Base-by-base conservation (phyloP, 2,797 vertebrate genomes). In the Nothura maculosa region DNA sequence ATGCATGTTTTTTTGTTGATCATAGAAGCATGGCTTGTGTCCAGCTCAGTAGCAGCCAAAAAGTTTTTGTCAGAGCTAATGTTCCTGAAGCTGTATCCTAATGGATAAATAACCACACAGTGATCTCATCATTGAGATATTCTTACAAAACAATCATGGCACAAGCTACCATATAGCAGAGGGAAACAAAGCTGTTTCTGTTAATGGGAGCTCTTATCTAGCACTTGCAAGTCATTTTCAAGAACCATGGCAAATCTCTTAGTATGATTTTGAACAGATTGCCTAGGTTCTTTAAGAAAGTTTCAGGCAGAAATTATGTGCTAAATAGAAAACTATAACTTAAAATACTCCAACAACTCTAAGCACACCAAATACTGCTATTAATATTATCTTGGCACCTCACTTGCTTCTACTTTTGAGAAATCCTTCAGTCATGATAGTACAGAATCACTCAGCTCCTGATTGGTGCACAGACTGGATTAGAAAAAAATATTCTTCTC, bases 391-490 rank as follows among this genome's bases (percentile, higher is more conserved):
- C 40, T 60, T 76, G 48, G 20, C 67, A 52, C 5, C 4, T 48
- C 47, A 24, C 22, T 48, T 14, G 14, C 9, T 76, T 67, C 32
- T 89, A 20, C 36, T 73, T 70, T 38, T 45, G 10, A 43, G 6
- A 48, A 25, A 11, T 42, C 28, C 13, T 27, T 62, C 1, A 6
- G 7, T 42, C 10, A n/a, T 74, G 12, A 15, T 14, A 62, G 34
- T 30, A 7, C 4, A 20, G 18, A 72, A 8, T 52, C 24, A 22
- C 69, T 72, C 30, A 32, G 11, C 4, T 62, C 8, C 12, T 1
- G 28, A 11, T 30, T 61, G 50, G 18, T 11, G 30, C 10, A 11
- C 1, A 34, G 4, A 21, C 60, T 30, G 0, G 2, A 20, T 2
- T 45, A 64, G 10, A 45, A 68, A 27, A 11, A 43, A 13, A 14